These are phyloP conservation scores for Dicerorhinus sumatrensis DNA, from an alignment of 2,113 vertebrate genomes.

Conservation along the genomic window DNA sequence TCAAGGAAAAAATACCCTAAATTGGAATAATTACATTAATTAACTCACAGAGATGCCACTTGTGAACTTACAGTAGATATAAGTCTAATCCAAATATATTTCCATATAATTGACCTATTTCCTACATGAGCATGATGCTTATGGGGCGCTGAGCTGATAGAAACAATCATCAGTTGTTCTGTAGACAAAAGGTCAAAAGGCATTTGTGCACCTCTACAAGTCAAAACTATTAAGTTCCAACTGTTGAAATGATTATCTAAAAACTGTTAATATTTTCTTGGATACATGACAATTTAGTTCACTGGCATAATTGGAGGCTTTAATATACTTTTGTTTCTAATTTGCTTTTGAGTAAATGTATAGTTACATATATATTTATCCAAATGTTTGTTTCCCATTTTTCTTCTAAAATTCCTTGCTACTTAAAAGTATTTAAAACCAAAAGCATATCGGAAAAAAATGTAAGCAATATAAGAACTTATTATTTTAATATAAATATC, in stretches of 20 bases:
- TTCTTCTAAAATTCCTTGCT: conserved; percentile 19
- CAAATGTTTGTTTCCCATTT: conserved; percentile 31
- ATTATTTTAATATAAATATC: conserved; percentile 14
- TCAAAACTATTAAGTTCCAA: conserved; percentile 33
- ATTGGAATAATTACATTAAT: conserved; percentile 23
- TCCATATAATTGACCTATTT: neutral
- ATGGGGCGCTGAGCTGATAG: neutral
- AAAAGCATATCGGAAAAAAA: neutral
- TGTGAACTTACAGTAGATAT: neutral
- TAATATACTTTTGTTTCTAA: conserved; percentile 44
- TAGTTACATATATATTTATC: neutral
- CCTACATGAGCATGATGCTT: neutral
- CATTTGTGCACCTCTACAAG: neutral
- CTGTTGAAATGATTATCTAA: neutral
- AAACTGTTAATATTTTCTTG: neutral
- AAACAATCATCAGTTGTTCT: neutral
- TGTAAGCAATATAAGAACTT: neutral
- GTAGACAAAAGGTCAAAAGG: neutral
- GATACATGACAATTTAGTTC: neutral
- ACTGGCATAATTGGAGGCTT: neutral
- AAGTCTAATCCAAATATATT: conserved; percentile 31
- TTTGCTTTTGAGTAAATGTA: neutral
- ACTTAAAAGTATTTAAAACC: conserved; percentile 54
- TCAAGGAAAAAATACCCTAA: conserved; percentile 31
- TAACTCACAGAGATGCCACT: neutral